Evolutionary conservation across 2,888 invertebrate genomes (phyloP).

Genomic region (Spatulosminthurus flaviceps): DNA sequence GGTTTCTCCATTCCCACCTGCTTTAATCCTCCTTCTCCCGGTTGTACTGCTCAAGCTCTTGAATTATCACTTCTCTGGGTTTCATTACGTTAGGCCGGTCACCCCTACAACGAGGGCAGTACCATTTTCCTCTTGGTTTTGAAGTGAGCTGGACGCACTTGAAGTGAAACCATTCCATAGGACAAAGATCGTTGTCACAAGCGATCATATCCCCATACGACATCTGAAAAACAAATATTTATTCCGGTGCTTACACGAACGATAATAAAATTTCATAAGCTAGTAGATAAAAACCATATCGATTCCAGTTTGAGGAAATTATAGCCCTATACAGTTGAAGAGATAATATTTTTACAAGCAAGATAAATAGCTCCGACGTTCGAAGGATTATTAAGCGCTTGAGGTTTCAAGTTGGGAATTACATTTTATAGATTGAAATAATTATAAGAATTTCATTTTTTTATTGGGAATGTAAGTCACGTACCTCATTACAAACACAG

Average conservation of each 20-base stretch:
- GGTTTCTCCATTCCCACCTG: too few species aligned
- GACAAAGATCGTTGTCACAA: conserved; percentile 96
- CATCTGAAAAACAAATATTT: too few species aligned
- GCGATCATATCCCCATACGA: conserved; percentile 99
- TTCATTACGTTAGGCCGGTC: conserved; percentile 93
- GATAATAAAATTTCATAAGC: too few species aligned
- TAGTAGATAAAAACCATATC: too few species aligned
- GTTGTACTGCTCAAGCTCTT: conserved; percentile 88
- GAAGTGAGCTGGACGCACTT: conserved; percentile 90
- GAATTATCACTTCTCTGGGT: conserved; percentile 87
- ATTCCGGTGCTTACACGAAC: too few species aligned
- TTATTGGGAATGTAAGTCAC: background rate
- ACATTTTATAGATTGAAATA: too few species aligned
- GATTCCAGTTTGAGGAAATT: too few species aligned
- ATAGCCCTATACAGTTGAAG: too few species aligned
- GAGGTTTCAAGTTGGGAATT: too few species aligned
- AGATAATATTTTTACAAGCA: too few species aligned
- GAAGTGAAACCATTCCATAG: conserved; percentile 99
- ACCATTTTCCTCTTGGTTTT: conserved; percentile 98
- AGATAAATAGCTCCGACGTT: too few species aligned
- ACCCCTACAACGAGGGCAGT: conserved; percentile 95
- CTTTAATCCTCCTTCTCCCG: conserved; percentile 82
- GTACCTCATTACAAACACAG: conserved; percentile 83
- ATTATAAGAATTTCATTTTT: background rate
- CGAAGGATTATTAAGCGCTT: too few species aligned